Conservation (phyloP, 2,113 vertebrate species). For the Pionites leucogaster region DNA sequence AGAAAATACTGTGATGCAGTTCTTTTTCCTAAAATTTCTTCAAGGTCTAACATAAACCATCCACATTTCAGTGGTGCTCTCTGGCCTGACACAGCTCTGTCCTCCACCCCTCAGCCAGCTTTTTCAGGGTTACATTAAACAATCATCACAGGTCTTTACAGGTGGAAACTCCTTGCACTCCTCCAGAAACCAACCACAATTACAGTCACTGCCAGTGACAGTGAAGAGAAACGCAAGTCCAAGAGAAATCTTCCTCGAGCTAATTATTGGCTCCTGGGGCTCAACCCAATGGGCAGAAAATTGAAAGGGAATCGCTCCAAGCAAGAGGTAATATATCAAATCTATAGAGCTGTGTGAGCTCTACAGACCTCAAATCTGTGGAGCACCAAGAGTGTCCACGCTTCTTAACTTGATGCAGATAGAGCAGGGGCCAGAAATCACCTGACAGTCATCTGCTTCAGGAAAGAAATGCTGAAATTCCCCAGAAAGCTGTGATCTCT, state of each 20-base stretch:
- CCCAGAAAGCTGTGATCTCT: not conserved
- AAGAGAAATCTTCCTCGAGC: not conserved
- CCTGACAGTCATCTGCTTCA: not conserved
- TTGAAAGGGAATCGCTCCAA: not conserved
- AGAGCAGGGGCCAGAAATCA: not conserved
- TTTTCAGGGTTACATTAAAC: not conserved
- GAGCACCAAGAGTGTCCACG: not conserved
- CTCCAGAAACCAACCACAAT: not conserved
- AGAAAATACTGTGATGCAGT: not conserved
- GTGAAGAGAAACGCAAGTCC: not conserved
- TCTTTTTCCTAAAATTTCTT: not conserved
- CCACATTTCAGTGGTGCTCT: not conserved
- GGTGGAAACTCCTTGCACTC: not conserved
- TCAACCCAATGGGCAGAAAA: not conserved
- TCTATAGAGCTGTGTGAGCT: not conserved
- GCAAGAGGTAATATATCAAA: not conserved
- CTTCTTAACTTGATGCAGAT: not conserved
- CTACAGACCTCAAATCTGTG: not conserved
- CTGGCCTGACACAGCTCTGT: not conserved
- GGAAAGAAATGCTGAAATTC: not conserved
- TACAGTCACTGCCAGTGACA: not conserved
- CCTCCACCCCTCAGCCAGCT: not conserved
- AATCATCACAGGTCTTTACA: not conserved
- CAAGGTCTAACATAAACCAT: not conserved
- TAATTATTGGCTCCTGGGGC: not conserved